phyloP scores from a whole-genome alignment of 2,797 vertebrate genomes.

The Rhinella marina region DNA sequence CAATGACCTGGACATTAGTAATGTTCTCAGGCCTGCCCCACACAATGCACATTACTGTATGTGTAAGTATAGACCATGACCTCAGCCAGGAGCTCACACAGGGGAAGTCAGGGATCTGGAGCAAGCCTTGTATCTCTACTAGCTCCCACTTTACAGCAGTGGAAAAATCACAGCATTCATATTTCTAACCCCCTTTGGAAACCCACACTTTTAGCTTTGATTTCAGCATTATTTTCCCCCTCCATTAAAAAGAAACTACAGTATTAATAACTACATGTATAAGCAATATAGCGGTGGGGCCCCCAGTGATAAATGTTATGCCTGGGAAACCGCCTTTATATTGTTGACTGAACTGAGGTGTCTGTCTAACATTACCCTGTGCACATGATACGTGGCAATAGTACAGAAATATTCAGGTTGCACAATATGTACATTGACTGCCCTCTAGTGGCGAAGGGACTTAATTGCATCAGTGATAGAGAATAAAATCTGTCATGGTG shows the following conservation, averaged over 20 bases:
- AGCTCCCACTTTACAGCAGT: too few species aligned
- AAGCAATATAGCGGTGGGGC: too few species aligned
- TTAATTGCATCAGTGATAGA: not conserved
- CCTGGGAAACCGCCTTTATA: not conserved
- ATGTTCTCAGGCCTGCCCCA: not conserved
- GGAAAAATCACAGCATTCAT: too few species aligned
- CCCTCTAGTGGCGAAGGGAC: not conserved
- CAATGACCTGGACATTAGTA: not conserved
- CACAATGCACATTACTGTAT: not conserved
- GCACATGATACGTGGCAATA: not conserved
- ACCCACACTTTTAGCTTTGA: too few species aligned
- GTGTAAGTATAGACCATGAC: constrained; percentile 6
- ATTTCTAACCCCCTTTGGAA: too few species aligned
- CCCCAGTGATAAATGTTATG: too few species aligned
- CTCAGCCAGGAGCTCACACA: not conserved
- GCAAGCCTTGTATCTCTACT: not conserved
- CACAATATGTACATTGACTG: not conserved
- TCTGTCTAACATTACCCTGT: not conserved
- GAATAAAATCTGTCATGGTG: not conserved
- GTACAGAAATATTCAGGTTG: not conserved
- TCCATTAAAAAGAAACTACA: too few species aligned
- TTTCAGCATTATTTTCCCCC: too few species aligned
- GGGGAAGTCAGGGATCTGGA: not conserved
- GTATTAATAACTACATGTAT: too few species aligned
- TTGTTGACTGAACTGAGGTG: not conserved